phyloP scores from a whole-genome alignment of 2,888 invertebrate species.

The Hirtodrosophila duncani region DNA sequence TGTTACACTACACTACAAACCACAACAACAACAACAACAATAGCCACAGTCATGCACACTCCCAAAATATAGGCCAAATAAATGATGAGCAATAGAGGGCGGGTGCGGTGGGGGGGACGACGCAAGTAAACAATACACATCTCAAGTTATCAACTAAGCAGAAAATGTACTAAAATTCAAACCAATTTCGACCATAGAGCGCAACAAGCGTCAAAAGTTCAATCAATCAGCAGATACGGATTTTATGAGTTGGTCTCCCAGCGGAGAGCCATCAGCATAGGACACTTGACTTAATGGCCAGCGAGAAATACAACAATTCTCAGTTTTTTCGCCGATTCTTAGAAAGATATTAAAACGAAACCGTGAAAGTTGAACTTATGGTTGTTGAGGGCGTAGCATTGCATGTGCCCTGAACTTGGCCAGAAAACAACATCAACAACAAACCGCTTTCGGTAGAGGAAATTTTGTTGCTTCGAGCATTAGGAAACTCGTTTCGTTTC shows the following conservation, averaged over 20 bases:
- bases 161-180: constrained; percentile 19
- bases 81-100: no score
- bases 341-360: constrained; percentile 11
- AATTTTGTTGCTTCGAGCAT: constrained; percentile 6
- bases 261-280: constrained; percentile 33
- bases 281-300: constrained; percentile 55
- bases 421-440: constrained; percentile 11
- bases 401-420: constrained; percentile 14
- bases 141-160: constrained; percentile 41
- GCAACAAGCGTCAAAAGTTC: constrained; percentile 38
- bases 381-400: no score
- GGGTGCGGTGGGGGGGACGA: no score
- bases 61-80: constrained; percentile 57
- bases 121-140: constrained; percentile 52
- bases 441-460: constrained; percentile 6
- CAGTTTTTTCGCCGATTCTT: constrained; percentile 9
- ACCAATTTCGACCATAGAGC: neutral
- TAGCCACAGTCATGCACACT: constrained; percentile 5
- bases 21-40: constrained; percentile 21
- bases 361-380: no score
- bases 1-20: constrained; percentile 26
- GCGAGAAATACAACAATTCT: constrained; percentile 17
- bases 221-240: constrained; percentile 47
- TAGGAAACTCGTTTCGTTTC: constrained; percentile 40
- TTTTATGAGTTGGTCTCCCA: constrained; percentile 38